Conservation (phyloP, 2,113 vertebrate genomes). For the Malaclemys terrapin region DNA sequence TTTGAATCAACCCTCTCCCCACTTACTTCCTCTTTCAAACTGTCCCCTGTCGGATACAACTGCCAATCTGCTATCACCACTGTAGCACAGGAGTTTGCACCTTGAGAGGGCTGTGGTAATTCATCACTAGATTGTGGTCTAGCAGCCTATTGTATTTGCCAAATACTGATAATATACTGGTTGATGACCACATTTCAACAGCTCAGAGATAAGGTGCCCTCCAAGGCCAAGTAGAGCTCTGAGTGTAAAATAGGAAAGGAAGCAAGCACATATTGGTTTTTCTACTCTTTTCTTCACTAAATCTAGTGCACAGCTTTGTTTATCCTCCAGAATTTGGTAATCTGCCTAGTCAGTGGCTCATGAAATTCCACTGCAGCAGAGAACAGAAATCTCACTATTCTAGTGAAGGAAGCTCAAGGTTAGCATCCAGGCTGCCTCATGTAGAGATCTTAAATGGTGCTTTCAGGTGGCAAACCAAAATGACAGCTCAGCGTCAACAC, state of each 20-base stretch:
- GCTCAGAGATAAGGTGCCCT: conserved; percentile 44
- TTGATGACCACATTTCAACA: conserved; percentile 58
- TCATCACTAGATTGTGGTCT: conserved; percentile 7
- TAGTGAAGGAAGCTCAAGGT: conserved; percentile 36
- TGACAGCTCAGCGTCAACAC: conserved; percentile 20
- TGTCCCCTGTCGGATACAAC: conserved; percentile 41
- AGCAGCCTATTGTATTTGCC: neutral
- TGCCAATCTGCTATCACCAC: neutral
- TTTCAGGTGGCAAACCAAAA: conserved; percentile 35
- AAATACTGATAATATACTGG: conserved; percentile 54
- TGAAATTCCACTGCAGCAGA: conserved; percentile 67
- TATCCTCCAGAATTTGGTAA: conserved; percentile 63
- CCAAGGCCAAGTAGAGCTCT: conserved; percentile 25
- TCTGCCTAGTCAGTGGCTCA: conserved; percentile 65
- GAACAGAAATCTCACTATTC: conserved; percentile 38
- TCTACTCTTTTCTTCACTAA: conserved; percentile 52
- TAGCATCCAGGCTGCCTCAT: conserved; percentile 5
- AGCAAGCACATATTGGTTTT: conserved; percentile 23
- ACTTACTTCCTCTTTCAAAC: conserved; percentile 50
- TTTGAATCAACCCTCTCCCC: conserved; percentile 38
- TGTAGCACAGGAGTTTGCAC: conserved; percentile 37
- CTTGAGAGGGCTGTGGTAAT: conserved; percentile 62
- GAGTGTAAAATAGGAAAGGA: conserved; percentile 20
- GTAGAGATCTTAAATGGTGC: neutral
- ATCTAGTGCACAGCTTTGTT: conserved; percentile 65